Evolutionary conservation across 2,113 vertebrate genomes (phyloP), one percentile per base, ranked within the genome.

Genomic region (Equus przewalskii): DNA sequence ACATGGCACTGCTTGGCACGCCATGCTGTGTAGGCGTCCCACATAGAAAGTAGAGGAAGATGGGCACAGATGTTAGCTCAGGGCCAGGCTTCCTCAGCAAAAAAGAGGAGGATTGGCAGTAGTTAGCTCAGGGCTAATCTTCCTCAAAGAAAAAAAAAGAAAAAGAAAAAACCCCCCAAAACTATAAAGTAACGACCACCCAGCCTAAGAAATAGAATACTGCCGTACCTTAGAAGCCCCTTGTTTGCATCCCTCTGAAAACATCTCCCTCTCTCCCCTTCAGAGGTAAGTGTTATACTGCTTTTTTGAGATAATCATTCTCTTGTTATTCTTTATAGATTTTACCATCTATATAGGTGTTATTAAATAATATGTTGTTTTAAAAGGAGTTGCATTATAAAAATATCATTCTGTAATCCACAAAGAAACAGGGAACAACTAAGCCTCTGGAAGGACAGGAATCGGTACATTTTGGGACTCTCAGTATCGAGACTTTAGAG

Each of bases 301-400:
- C 36, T 81, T 94, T 94, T 90, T 60, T 51, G 10, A 94, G 33
- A 60, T 69, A 60, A 81, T 75, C 24, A 67, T 91, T 91, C 41
- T 33, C 6, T 82, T 91, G 4, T 75, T 91, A 62, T 76, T 60
- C 10, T 86, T 86, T 67, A n/a, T 46, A 36, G 21, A 89, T 78
- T 86, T 91, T 91, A 44, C n/a, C 16, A 49, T 94, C 36, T 94
- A 9, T 58, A 36, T 90, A 24, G 67, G 15, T 81, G 44, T 64
- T 28, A 21, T 51, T 91, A 91, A 65, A 79, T 65, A 70, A 80
- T 88, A 73, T 78, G 14, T 46, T 88, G 46, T 83, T 73, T 95
- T 92, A 56, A 87, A 92, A 89, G 24, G 12, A 73, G 19, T 72
- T 70, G 10, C 28, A 65, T 85, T 89, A 79, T 89, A 60, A 89